Percentiles rank a stretch among this genome's conserved stretches.
These are phyloP conservation scores for Poecile atricapillus DNA, from an alignment of 2,113 vertebrate species.

Conservation along the genomic window DNA sequence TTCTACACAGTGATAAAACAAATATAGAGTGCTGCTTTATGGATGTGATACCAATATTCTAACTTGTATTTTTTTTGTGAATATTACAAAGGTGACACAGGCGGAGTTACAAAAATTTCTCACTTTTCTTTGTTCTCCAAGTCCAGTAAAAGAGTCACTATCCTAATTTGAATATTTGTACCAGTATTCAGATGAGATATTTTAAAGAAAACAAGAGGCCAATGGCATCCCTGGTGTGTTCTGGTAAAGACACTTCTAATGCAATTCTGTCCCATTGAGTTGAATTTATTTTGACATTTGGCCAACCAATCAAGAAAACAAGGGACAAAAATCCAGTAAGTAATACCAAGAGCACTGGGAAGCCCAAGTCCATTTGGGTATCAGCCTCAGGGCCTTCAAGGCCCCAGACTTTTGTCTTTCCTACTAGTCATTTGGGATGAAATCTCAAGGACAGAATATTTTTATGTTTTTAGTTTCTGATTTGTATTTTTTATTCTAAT, in stretches of 20 bases:
- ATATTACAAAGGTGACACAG: background rate
- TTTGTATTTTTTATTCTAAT: conserved; percentile 34
- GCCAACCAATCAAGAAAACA: background rate
- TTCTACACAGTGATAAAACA: background rate
- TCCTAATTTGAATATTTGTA: background rate
- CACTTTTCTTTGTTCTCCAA: background rate
- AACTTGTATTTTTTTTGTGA: background rate
- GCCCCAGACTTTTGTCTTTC: background rate
- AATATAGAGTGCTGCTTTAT: background rate
- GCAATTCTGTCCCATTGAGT: background rate
- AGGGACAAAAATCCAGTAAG: background rate
- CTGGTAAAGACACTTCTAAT: background rate
- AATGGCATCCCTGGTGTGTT: background rate
- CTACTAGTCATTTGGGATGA: background rate
- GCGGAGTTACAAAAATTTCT: background rate
- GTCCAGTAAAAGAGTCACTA: background rate
- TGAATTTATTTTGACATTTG: background rate
- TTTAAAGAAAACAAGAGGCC: background rate
- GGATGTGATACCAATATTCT: background rate
- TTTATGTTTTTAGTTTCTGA: conserved; percentile 42
- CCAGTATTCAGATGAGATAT: background rate
- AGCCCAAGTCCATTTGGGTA: background rate
- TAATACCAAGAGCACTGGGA: background rate
- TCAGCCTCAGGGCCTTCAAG: background rate
- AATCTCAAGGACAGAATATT: conserved; percentile 1